These are phyloP conservation scores for Premnoplex brunnescens DNA, from an alignment of 2,797 vertebrate genomes.

Conservation along the genomic window DNA sequence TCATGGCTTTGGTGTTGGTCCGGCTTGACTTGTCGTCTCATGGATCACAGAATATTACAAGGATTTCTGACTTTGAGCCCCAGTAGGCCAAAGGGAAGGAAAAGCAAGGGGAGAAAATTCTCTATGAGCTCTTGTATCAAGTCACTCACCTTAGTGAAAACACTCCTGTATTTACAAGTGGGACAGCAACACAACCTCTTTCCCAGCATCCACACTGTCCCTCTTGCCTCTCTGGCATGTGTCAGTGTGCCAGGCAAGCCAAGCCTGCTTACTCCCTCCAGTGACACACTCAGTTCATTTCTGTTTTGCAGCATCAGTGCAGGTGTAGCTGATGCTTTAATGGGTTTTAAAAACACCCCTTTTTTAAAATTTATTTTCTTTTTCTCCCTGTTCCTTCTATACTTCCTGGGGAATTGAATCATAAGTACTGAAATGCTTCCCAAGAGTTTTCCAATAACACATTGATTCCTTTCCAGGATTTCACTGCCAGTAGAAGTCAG, in stretches of 20 bases:
- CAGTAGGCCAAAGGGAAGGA: not conserved
- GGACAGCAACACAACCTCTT: not conserved
- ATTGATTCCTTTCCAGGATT: not conserved
- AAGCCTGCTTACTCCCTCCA: not conserved
- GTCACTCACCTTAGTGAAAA: not conserved
- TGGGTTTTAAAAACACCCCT: not conserved
- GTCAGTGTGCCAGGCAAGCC: not conserved
- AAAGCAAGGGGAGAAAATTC: not conserved
- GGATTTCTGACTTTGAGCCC: not conserved
- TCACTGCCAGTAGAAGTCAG: not conserved
- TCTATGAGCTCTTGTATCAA: not conserved
- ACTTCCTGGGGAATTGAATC: not conserved
- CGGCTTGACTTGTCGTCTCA: not conserved
- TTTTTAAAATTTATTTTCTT: not conserved
- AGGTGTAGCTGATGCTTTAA: not conserved
- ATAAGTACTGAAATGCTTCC: not conserved
- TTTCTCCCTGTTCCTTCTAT: not conserved
- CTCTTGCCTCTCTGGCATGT: rapidly evolving
- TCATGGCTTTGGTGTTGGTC: not conserved
- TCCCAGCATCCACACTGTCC: rapidly evolving
- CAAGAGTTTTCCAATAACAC: not conserved
- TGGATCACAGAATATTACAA: not conserved
- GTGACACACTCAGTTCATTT: not conserved
- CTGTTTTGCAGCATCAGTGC: not conserved
- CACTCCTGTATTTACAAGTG: not conserved